These are phyloP conservation scores for Anolis apletophallus DNA, from an alignment of 2,797 vertebrate species.

Conservation along the genomic window DNA sequence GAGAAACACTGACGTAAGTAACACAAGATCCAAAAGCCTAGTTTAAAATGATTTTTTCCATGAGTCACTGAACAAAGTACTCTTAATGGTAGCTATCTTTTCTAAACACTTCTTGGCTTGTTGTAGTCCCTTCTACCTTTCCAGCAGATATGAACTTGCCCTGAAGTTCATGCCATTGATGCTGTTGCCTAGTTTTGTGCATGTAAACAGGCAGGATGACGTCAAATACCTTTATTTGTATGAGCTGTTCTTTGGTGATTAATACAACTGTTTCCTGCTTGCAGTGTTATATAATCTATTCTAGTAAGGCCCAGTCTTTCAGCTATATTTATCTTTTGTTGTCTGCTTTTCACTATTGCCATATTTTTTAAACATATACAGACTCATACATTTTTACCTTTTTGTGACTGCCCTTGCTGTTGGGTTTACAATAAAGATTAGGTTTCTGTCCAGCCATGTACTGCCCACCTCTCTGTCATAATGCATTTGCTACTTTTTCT, in stretches of 20 bases:
- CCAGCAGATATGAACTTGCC: background rate
- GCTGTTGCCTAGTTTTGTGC: slow-evolving; percentile 47
- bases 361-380: background rate
- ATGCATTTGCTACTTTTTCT: background rate
- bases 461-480: background rate
- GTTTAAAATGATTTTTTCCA: background rate
- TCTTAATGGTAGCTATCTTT: background rate
- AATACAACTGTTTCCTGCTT: slow-evolving; percentile 52
- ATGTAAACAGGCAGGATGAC: slow-evolving; percentile 43
- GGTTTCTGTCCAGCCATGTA: background rate
- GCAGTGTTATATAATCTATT: slow-evolving; percentile 35
- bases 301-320: background rate
- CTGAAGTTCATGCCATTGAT: slow-evolving; percentile 36
- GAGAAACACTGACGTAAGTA: too few species aligned
- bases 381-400: background rate
- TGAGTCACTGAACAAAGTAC: background rate
- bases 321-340: slow-evolving; percentile 16
- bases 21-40: background rate
- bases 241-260: slow-evolving; percentile 49
- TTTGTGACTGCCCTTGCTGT: background rate
- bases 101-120: background rate
- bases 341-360: background rate
- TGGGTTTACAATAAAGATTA: background rate
- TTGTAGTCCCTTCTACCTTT: slow-evolving; percentile 14
- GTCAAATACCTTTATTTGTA: slow-evolving; percentile 52